Evolutionary conservation across 2,113 vertebrate genomes (phyloP).

Genomic region (Apeltes quadracus): DNA sequence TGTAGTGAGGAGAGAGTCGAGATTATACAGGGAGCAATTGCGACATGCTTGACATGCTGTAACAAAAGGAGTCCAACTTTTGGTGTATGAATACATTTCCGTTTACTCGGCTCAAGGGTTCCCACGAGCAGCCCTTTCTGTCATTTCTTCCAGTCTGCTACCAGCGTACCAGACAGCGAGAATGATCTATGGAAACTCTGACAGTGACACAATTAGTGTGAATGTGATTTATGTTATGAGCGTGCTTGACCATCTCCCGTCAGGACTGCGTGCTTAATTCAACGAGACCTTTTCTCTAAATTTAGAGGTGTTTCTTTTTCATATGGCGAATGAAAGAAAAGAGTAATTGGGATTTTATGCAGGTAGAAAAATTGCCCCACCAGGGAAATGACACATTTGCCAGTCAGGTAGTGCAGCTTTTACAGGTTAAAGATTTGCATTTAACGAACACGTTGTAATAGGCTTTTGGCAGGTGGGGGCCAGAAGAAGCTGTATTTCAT

Average conservation of each 20-base stretch:
- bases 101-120: constrained; percentile 20
- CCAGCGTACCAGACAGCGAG: constrained; percentile 39
- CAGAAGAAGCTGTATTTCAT: neutral
- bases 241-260: constrained; percentile 36
- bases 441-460: neutral
- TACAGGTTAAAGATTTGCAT: neutral
- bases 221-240: constrained; percentile 52
- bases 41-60: constrained; percentile 1
- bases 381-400: neutral
- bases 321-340: neutral
- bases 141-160: constrained; percentile 38
- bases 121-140: constrained; percentile 24
- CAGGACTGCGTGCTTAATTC: constrained; percentile 51
- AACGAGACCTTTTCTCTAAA: constrained; percentile 51
- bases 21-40: neutral
- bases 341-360: neutral
- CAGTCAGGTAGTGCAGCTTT: constrained; percentile 5
- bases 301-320: constrained; percentile 5
- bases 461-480: neutral
- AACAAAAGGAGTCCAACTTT: neutral
- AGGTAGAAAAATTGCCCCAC: neutral
- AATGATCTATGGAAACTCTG: constrained; percentile 61
- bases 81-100: constrained; percentile 19
- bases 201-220: constrained; percentile 57
- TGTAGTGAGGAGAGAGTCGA: neutral